A percentile compares a stretch with the other conserved stretches of the same genome.
Evolutionary conservation across 2,113 vertebrate genomes (phyloP).

Genomic region (Ctenodactylus gundi): DNA sequence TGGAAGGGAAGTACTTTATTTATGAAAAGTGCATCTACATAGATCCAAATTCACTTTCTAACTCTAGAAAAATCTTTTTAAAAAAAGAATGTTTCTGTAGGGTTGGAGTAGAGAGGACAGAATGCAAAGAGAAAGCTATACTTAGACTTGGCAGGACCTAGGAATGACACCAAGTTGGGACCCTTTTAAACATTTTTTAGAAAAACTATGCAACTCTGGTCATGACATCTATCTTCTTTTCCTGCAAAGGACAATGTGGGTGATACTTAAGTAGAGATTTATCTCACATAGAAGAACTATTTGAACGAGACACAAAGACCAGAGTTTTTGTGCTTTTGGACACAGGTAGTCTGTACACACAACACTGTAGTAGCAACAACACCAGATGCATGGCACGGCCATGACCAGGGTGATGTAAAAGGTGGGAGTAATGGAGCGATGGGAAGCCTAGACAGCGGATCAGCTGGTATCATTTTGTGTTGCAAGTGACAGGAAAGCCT

Average conservation of each 20-base stretch:
- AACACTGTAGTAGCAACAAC: too few species aligned
- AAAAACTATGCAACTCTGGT: not conserved
- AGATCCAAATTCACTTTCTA: not conserved
- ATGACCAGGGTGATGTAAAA: rapidly evolving
- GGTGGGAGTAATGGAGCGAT: not conserved
- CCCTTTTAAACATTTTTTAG: not conserved
- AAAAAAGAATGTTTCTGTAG: not conserved
- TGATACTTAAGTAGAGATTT: not conserved
- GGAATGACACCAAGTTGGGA: not conserved
- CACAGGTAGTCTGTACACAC: rapidly evolving
- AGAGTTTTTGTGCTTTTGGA: not conserved
- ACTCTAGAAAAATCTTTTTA: not conserved
- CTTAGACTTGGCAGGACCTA: not conserved
- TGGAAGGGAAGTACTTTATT: not conserved
- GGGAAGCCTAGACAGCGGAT: not conserved
- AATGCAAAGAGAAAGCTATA: not conserved
- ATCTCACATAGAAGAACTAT: not conserved
- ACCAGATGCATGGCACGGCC: rapidly evolving
- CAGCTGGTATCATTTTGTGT: not conserved
- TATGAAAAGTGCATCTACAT: not conserved
- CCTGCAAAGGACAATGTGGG: not conserved
- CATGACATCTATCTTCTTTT: not conserved
- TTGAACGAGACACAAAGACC: not conserved
- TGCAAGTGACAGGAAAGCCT: not conserved
- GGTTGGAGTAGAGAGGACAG: not conserved